These are phyloP conservation scores for Dipus sagitta DNA, from an alignment of 2,797 vertebrate species.

Conservation along the genomic window DNA sequence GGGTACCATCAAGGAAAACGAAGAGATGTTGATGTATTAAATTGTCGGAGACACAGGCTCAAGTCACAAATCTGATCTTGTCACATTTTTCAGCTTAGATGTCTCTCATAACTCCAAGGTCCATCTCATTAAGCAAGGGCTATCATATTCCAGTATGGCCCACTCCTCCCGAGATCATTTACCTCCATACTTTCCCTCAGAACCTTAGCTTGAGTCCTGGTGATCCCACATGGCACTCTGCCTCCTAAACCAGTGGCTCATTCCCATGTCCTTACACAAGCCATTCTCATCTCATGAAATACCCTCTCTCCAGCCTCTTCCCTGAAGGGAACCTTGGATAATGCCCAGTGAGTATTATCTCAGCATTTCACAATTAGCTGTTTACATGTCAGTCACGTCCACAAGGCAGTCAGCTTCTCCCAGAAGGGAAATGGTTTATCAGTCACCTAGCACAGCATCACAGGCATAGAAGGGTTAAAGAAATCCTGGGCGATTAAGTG, in stretches of 20 bases:
- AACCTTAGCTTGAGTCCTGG: background rate
- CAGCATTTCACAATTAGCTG: constrained; percentile 41
- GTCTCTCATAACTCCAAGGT: background rate
- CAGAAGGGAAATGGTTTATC: constrained; percentile 13
- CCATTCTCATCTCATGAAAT: background rate
- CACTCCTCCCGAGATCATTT: constrained; percentile 19
- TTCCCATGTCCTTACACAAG: background rate
- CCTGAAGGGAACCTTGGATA: background rate
- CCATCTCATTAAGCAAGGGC: background rate
- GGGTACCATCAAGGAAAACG: background rate
- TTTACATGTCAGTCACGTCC: background rate
- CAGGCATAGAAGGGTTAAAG: background rate
- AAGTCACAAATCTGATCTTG: background rate
- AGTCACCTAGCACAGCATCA: background rate
- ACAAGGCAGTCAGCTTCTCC: constrained; percentile 32
- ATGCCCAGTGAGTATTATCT: background rate
- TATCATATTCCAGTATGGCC: background rate
- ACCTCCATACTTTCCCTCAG: background rate
- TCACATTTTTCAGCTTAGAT: constrained; percentile 34
- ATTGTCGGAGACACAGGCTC: background rate
- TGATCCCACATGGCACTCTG: background rate
- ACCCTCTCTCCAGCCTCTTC: background rate
- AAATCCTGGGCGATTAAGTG: constrained; percentile 25
- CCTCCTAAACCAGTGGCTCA: background rate
- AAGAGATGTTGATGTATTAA: background rate